These are phyloP conservation scores for Glaucidium brasilianum DNA, from an alignment of 2,113 vertebrate species.

Conservation along the genomic window DNA sequence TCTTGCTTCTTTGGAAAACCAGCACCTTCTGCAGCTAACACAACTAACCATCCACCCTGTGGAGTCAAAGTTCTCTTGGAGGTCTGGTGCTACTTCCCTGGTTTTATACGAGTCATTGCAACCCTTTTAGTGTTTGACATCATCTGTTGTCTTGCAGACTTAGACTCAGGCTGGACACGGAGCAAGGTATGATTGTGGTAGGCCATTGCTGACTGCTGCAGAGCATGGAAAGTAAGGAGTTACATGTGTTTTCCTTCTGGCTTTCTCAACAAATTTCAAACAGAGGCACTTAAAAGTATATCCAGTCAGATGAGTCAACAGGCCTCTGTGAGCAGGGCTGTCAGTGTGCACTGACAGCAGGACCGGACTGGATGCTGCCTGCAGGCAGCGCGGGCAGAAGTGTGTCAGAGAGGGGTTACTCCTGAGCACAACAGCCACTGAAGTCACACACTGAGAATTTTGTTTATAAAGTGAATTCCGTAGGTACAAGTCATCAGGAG, in stretches of 20 bases:
- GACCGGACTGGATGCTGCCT: background rate
- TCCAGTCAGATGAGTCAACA: background rate
- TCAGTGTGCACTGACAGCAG: background rate
- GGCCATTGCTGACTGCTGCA: background rate
- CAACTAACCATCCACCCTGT: background rate
- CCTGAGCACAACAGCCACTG: background rate
- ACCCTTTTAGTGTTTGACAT: background rate
- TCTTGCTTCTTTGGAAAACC: background rate
- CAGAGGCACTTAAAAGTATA: background rate
- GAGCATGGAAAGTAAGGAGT: background rate
- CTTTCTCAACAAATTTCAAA: background rate
- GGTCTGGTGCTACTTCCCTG: background rate
- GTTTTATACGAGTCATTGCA: background rate
- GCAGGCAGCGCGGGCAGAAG: background rate
- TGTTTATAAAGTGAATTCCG: conserved; percentile 21
- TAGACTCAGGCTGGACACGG: fast-evolving
- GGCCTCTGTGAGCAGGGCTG: background rate
- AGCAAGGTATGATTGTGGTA: background rate
- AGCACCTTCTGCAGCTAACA: background rate
- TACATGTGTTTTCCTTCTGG: background rate
- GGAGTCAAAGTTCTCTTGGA: background rate
- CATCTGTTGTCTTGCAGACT: background rate
- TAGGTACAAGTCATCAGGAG: conserved; percentile 12
- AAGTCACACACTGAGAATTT: background rate
- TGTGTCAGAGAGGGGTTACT: conserved; percentile 6